Percentiles rank a stretch among this genome's conserved stretches.
These are phyloP conservation scores for Stenolophus ochropezus DNA, from an alignment of 2,888 invertebrate species.

Conservation along the genomic window DNA sequence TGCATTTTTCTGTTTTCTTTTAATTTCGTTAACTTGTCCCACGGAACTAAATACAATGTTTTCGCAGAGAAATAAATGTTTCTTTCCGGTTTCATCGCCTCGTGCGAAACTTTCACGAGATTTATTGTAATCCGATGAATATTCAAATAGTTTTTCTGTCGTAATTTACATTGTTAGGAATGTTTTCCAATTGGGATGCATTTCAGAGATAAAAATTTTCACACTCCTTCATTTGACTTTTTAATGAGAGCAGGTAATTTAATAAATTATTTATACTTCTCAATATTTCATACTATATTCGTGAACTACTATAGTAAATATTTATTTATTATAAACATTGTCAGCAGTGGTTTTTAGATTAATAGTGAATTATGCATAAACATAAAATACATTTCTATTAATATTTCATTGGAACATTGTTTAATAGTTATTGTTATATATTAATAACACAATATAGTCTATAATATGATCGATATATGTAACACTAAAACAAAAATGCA, in stretches of 20 bases:
- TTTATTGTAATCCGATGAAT: not conserved
- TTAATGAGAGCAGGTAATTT: not conserved
- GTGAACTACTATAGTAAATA: too few species aligned
- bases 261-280: not conserved
- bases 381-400: too few species aligned
- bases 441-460: too few species aligned
- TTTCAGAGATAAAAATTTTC: not conserved
- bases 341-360: too few species aligned
- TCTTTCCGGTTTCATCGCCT: not conserved
- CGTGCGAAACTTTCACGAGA: not conserved
- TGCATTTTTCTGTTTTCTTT: constrained; percentile 7
- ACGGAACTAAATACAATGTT: not conserved
- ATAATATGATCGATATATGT: too few species aligned
- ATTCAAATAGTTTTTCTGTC: not conserved
- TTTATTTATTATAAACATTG: too few species aligned
- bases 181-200: not conserved
- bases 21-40: constrained; percentile 1
- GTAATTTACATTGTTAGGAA: not conserved
- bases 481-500: too few species aligned
- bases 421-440: too few species aligned
- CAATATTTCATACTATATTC: too few species aligned
- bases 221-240: not conserved
- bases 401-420: too few species aligned
- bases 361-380: too few species aligned
- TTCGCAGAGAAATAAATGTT: not conserved